These are phyloP conservation scores for Pachyramphus minor DNA, from an alignment of 2,113 vertebrate genomes.

Conservation along the genomic window DNA sequence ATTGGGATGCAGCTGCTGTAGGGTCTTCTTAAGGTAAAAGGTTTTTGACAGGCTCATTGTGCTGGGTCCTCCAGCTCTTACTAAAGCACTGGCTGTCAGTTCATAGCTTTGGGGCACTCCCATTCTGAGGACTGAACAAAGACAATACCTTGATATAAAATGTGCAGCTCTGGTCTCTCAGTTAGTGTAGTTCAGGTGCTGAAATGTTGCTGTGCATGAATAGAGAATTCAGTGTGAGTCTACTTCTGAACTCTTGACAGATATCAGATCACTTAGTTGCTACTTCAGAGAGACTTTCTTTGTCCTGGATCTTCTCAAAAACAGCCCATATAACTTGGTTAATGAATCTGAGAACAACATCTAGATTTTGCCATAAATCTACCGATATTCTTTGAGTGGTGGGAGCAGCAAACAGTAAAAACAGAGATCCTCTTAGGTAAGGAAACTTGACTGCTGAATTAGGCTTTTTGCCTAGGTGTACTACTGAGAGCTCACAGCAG, in stretches of 20 bases:
- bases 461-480: neutral
- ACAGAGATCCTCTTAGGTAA: fast-evolving
- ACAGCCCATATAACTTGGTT: neutral
- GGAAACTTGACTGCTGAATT: neutral
- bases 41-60: neutral
- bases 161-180: neutral
- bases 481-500: neutral
- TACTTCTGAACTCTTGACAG: neutral
- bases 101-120: neutral
- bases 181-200: neutral
- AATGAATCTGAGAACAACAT: neutral
- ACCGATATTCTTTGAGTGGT: neutral
- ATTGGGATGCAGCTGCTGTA: neutral
- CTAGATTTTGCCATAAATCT: neutral
- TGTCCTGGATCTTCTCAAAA: neutral
- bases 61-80: neutral
- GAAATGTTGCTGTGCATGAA: neutral
- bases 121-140: neutral
- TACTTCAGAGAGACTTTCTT: neutral
- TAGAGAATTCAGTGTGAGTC: neutral
- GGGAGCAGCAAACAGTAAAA: neutral
- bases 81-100: neutral
- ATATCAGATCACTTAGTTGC: neutral
- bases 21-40: neutral
- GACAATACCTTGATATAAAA: neutral